Percentiles rank a stretch among this genome's conserved stretches.
Conservation (phyloP, 2,888 invertebrate genomes). For the Agrilus cyanescens region DNA sequence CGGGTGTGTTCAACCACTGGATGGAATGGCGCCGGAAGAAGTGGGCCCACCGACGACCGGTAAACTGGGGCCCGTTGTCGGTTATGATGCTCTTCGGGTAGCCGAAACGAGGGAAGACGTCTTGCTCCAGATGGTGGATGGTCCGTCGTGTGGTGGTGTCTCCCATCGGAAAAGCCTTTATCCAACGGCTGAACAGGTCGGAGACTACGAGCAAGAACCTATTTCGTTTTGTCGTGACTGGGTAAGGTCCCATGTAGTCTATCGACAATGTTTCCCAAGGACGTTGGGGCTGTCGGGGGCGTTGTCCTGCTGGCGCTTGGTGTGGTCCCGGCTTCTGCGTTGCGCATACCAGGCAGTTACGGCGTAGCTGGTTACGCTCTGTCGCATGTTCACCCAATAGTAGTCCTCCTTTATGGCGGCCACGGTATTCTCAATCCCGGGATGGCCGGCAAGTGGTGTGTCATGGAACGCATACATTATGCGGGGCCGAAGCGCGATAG, state of each 20-base stretch:
- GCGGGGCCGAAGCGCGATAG: too few relatives aligned
- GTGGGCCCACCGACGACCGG: neutral
- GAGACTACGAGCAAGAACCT: neutral
- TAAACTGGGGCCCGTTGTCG: conserved; percentile 11
- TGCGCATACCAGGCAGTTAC: too few relatives aligned
- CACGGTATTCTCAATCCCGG: too few relatives aligned
- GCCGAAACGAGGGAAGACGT: neutral
- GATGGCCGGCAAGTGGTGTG: too few relatives aligned
- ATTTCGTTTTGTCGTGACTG: neutral
- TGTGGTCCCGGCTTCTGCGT: neutral
- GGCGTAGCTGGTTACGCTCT: neutral
- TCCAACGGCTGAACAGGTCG: neutral
- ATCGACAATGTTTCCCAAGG: neutral
- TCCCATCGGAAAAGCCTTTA: neutral
- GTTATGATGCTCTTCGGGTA: conserved; percentile 2
- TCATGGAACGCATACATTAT: too few relatives aligned
- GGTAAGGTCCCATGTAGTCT: neutral
- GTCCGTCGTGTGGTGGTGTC: neutral
- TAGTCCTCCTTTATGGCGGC: neutral
- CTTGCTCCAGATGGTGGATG: neutral
- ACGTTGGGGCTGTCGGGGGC: too few relatives aligned
- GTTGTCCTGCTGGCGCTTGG: too few relatives aligned
- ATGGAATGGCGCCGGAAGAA: conserved; percentile 3
- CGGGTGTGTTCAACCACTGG: conserved; percentile 11
- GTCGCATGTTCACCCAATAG: neutral